Base-by-base conservation (phyloP, 1,140 invertebrate species). In the Littorina saxatilis region DNA sequence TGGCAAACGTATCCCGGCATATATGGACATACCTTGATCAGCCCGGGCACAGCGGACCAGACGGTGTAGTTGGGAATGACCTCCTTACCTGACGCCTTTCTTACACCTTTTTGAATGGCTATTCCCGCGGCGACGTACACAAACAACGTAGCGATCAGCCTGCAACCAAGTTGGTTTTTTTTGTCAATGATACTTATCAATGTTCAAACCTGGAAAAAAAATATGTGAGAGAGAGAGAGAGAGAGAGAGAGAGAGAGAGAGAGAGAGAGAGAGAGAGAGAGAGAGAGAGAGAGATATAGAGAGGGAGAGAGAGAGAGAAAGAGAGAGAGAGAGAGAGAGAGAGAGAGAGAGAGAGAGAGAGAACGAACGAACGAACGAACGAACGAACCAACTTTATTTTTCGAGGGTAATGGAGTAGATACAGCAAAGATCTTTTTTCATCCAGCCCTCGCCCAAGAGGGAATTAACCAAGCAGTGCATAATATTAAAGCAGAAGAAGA, bases 31-130 rank as follows among this genome's bases (percentile, higher is more conserved):
- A 83, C 85, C 68, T 76, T 83, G 20, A 86, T 52, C 27, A 83
- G 50, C 7, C 79, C 82, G 7, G 86, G 84, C 13, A 85, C 23
- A 1, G 78, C 29, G 20, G 47, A 52, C 86, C 86, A 87, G 11
- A 87, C 70, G 23, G 37, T 17, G 35, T 81, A 82, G 58, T 87
- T 85, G 61, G 86, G 86, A 40, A 85, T 80, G 63, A 83, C 80
- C 43, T 85, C 81, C 70, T 82, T 84, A 11, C 86, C 86, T 2
- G 80, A 32, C 17, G 82, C 84, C 39, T 84, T 83, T 20, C 79
- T 77, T n/a, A 80, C 82, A 75, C 77, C 82, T 9, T 61, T 82
- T 52, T 83, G 81, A 63, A 85, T 52, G 3, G 63, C 17, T 9
- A 87, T 40, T 9, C 86, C 86, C 47, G 58, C 35, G 29, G 80